phyloP scores from a whole-genome alignment of 2,888 invertebrate species.

The Plemyria rubiginata region DNA sequence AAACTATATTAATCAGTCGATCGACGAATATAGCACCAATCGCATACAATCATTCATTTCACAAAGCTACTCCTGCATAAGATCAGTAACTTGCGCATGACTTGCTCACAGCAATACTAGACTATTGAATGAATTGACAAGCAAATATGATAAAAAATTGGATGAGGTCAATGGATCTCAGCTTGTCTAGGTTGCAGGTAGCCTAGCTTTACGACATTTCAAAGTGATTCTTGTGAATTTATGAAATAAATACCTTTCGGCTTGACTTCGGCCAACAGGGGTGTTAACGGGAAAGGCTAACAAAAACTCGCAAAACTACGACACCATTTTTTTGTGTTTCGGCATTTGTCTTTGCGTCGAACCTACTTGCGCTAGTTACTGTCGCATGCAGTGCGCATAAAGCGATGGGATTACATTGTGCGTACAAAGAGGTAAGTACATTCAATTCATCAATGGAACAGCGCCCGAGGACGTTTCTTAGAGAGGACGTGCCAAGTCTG shows the following conservation, averaged over 20 bases:
- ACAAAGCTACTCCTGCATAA: slow-evolving; percentile 37
- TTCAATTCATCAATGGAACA: slow-evolving; percentile 63
- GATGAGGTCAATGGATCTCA: too few species aligned
- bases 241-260: too few species aligned
- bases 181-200: too few species aligned
- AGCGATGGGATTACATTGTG: slow-evolving; percentile 72
- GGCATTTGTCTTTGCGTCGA: not conserved
- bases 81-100: slow-evolving; percentile 15
- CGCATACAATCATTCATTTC: slow-evolving; percentile 54
- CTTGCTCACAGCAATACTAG: too few species aligned
- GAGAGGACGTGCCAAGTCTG: slow-evolving; percentile 77
- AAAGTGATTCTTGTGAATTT: too few species aligned
- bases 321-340: too few species aligned
- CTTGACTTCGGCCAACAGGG: too few species aligned
- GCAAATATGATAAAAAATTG: too few species aligned
- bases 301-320: too few species aligned
- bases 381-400: slow-evolving; percentile 34
- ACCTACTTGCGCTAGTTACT: slow-evolving; percentile 8
- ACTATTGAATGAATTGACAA: too few species aligned
- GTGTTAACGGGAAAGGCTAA: too few species aligned
- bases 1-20: slow-evolving; percentile 47
- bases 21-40: slow-evolving; percentile 65
- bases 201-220: too few species aligned
- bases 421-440: slow-evolving; percentile 26
- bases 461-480: slow-evolving; percentile 75